Evolutionary conservation across 2,797 vertebrate species (phyloP), one percentile per base, ranked within the genome.

Genomic region (Typhlichthys eigenmanni): DNA sequence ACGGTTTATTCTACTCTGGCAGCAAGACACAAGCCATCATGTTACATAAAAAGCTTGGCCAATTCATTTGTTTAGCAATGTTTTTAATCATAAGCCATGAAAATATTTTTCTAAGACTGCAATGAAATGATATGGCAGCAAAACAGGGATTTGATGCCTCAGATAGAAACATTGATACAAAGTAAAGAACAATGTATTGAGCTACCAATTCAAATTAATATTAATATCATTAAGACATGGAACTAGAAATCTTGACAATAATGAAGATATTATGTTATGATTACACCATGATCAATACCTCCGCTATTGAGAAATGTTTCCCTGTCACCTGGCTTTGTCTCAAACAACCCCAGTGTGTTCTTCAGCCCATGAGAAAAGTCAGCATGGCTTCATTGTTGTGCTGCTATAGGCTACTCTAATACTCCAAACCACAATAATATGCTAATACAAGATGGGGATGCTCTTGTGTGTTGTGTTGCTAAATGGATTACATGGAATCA

Each of bases 151-250:
- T 55, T 45, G 60, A 81, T 74, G 69, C 56, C 62, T 58, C 67
- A 72, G 74, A 74, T 74, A 68, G 81, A 53, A 82, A 72, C 79
- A 85, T 82, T 78, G 80, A 88, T 83, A 84, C 82, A 49, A 67
- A 49, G 12, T 12, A 45, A 43, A 62, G 71, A 75, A 53, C 64
- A 64, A 70, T 77, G 71, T 45, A 84, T 75, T 81, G 70, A 72
- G 49, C 83, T 84, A 83, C 68, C 71, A 13, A 75, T 80, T 78
- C 76, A 78, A 74, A 84, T 84, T 74, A 82, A 87, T 85, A 86
- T 85, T 73, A 87, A 84, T 75, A 78, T 76, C 65, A 29, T 57
- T 13, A 74, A 80, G 78, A 78, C 69, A 80, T 66, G 64, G 72
- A 76, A 70, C 78, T 56, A 65, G 67, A 70, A 79, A 72, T 77